Evolutionary conservation across 2,113 vertebrate genomes (phyloP).

Genomic region (Corythaixoides concolor): DNA sequence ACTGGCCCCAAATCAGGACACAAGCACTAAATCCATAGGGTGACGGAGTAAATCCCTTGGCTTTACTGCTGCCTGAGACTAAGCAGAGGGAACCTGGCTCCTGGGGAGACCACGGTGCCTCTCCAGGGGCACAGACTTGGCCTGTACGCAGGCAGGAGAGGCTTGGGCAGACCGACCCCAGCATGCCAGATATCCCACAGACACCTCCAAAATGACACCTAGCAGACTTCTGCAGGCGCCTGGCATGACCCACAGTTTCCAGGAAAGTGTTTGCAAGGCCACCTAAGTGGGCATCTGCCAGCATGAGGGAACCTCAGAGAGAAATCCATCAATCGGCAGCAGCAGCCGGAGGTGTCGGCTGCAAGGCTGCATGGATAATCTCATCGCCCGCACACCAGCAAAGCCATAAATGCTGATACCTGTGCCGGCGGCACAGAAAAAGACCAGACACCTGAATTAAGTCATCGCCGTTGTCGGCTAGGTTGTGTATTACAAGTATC

Average conservation of each 20-base stretch:
- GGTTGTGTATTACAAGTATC: background rate
- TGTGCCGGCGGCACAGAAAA: background rate
- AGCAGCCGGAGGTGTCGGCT: background rate
- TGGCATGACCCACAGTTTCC: background rate
- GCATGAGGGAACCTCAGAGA: background rate
- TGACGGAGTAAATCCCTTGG: background rate
- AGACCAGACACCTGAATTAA: background rate
- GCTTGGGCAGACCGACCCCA: background rate
- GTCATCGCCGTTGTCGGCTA: background rate
- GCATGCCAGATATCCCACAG: background rate
- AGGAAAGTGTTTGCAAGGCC: background rate
- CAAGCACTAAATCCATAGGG: background rate
- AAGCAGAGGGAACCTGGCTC: background rate
- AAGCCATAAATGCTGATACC: background rate
- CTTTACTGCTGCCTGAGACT: background rate
- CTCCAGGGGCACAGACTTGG: background rate
- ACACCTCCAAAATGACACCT: background rate
- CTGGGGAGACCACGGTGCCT: rapidly evolving
- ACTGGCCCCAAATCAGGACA: background rate
- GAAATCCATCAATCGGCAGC: background rate
- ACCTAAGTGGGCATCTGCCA: rapidly evolving
- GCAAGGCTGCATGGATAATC: background rate
- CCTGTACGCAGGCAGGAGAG: background rate
- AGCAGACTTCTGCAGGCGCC: background rate
- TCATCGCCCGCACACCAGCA: background rate